These are phyloP conservation scores for Drosophila fulvimacula DNA, from an alignment of 2,888 invertebrate species.

Conservation along the genomic window DNA sequence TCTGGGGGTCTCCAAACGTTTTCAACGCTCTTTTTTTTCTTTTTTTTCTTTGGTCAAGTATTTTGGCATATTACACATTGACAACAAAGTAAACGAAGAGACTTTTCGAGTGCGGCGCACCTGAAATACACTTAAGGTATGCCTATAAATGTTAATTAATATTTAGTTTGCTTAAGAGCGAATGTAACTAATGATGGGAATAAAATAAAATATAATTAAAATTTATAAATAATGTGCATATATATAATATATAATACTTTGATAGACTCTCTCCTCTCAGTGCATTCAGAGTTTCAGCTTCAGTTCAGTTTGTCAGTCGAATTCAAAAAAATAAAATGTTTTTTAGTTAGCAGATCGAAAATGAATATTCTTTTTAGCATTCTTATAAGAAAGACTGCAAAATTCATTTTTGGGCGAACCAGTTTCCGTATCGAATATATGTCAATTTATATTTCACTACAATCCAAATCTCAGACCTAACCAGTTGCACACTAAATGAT, in stretches of 20 bases:
- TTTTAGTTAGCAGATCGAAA: neutral
- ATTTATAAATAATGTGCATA: neutral
- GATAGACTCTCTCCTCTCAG: too few relatives aligned
- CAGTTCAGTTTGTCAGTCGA: neutral
- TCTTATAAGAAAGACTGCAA: neutral
- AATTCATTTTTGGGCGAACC: neutral
- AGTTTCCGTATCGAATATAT: slow-evolving; percentile 1
- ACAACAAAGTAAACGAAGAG: slow-evolving; percentile 6
- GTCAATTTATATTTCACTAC: neutral
- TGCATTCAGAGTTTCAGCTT: neutral
- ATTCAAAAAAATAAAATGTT: neutral
- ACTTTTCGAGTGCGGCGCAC: slow-evolving; percentile 3
- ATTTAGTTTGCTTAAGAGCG: too few relatives aligned
- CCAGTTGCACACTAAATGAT: neutral
- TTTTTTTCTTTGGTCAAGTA: slow-evolving; percentile 60
- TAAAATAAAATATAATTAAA: neutral
- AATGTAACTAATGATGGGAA: neutral
- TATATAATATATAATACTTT: neutral
- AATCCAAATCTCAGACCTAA: too few relatives aligned
- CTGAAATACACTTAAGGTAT: slow-evolving; percentile 21
- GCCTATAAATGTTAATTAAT: neutral
- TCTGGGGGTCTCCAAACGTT: slow-evolving; percentile 52
- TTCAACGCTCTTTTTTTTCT: slow-evolving; percentile 53
- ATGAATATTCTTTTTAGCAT: neutral
- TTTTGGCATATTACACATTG: slow-evolving; percentile 42